Percentiles rank a stretch among this genome's conserved stretches.
phyloP scores from a whole-genome alignment of 2,797 vertebrate genomes.

The Anguilla marmorata region DNA sequence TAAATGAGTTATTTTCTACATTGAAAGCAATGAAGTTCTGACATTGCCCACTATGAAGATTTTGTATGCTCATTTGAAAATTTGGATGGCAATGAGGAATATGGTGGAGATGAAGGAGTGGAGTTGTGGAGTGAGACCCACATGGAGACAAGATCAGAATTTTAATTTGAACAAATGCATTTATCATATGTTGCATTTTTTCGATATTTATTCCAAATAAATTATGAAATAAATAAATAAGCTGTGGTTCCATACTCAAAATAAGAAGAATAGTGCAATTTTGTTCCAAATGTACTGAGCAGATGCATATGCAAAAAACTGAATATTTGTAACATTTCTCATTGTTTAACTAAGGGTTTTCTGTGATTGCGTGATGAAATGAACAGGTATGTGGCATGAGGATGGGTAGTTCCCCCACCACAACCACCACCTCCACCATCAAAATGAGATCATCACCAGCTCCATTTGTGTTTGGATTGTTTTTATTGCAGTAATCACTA shows the following conservation, averaged over 20 bases:
- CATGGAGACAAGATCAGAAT: too few relatives aligned
- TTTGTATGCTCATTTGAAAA: too few relatives aligned
- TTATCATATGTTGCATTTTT: not conserved
- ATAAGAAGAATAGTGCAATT: not conserved
- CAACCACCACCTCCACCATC: not conserved
- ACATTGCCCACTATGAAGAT: too few relatives aligned
- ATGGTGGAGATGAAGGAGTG: too few relatives aligned
- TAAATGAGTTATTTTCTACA: too few relatives aligned
- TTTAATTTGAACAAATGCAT: too few relatives aligned
- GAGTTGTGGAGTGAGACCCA: too few relatives aligned
- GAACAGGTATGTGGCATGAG: not conserved
- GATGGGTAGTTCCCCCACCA: not conserved
- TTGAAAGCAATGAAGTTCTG: too few relatives aligned
- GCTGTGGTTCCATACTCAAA: not conserved
- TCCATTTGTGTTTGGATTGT: not conserved
- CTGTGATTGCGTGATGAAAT: not conserved
- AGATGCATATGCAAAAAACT: not conserved
- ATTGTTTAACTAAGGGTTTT: not conserved
- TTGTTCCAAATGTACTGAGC: not conserved
- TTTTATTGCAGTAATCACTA: conserved; percentile 1
- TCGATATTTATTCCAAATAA: not conserved
- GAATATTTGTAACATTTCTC: not conserved
- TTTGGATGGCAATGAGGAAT: too few relatives aligned
- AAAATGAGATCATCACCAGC: not conserved
- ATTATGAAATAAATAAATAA: not conserved